Evolutionary conservation across 1,140 invertebrate species (phyloP), one percentile per base, ranked within the genome.

Genomic region (Bombus huntii): DNA sequence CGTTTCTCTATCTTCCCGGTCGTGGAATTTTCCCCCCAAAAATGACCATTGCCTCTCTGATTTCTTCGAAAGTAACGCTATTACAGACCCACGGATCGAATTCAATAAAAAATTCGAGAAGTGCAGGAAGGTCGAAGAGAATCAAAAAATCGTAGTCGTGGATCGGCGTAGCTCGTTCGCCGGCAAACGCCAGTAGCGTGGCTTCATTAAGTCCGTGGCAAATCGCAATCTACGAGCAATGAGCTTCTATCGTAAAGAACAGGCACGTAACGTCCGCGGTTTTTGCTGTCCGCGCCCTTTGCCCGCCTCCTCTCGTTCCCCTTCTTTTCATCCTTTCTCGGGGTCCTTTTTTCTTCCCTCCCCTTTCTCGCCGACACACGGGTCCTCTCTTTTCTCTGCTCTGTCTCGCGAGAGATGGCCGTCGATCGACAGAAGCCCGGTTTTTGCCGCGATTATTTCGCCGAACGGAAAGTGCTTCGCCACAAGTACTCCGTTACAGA

Each of bases 181-280:
- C 81, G 71, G 85, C 83, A 82, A 73, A 89, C 87, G 85, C 82
- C 88, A 31, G 57, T 89, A 87, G 87, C 93, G 92, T 91, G 88
- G 93, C 91, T 95, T 95, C 93, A 94, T 95, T 95, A 95, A 92
- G 91, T 83, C 93, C 93, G 93, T 95, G 89, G 91, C 94, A 93
- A 95, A 95, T 95, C 92, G 93, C 93, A 94, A 94, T 95, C 93
- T 94, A 93, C 93, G 92, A 93, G 94, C 93, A 94, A 94, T 93
- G 94, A 94, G 93, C 88, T 87, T 91, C 86, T 91, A 91, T 91
- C 90, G 90, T 91, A 91, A 92, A 90, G 91, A 91, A 91, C 68
- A 89, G 79, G 91, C 93, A 93, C 92, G 93, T 94, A 93, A 92
- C 91, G 89, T 87, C 90, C 77, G 78, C 77, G 85, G 85, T 93